These are phyloP conservation scores for Tipula helvola DNA, from an alignment of 2,888 invertebrate genomes.

Conservation along the genomic window DNA sequence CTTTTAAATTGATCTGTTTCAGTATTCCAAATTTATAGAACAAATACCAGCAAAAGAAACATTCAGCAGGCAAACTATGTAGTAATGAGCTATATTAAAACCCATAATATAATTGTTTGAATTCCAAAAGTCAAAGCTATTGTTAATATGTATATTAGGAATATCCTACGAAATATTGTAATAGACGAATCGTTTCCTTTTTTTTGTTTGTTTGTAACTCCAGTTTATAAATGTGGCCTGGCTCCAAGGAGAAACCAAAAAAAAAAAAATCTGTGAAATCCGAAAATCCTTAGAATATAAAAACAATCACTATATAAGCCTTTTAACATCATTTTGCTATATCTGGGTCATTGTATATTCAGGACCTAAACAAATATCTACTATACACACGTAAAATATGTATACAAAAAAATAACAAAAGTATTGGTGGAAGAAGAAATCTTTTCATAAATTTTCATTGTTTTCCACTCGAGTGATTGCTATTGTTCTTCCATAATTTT, in stretches of 20 bases:
- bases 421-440: not conserved
- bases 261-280: not conserved
- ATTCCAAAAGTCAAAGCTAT: not conserved
- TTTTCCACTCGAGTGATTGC: not conserved
- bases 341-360: not conserved
- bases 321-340: not conserved
- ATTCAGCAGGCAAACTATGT: no score
- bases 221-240: not conserved
- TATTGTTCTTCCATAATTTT: not conserved
- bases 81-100: no score
- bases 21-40: no score
- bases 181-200: not conserved
- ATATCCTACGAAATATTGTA: not conserved
- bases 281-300: not conserved
- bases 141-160: not conserved
- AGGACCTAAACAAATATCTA: not conserved
- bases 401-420: not conserved
- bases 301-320: not conserved
- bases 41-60: no score
- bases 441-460: not conserved
- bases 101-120: not conserved
- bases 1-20: no score
- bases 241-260: not conserved
- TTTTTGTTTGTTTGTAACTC: not conserved
- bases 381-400: not conserved